A percentile compares a stretch with the other conserved stretches of the same genome.
phyloP scores from a whole-genome alignment of 2,113 vertebrate species.

The Acanthochromis polyacanthus region DNA sequence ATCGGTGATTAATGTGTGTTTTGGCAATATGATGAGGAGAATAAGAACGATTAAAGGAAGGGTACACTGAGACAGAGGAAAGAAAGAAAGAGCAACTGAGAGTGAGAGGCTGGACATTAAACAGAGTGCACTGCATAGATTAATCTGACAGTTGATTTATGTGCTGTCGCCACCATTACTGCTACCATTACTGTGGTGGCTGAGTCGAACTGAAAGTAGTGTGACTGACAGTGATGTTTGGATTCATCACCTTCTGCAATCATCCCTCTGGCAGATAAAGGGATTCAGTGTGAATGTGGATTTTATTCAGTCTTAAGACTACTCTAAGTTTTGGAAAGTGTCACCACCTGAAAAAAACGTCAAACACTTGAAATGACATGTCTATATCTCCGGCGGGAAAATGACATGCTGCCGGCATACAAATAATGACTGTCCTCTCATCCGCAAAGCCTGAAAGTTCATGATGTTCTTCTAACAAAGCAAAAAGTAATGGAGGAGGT shows the following conservation, averaged over 20 bases:
- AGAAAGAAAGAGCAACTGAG: neutral
- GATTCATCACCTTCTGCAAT: conserved; percentile 40
- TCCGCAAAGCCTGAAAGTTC: neutral
- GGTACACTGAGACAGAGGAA: neutral
- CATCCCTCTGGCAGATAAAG: neutral
- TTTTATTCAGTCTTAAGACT: conserved; percentile 3
- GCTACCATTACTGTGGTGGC: conserved; percentile 3
- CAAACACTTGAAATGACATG: conserved; percentile 1
- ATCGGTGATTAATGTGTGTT: conserved; percentile 71
- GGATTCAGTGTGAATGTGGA: neutral
- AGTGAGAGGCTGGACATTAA: conserved; percentile 37
- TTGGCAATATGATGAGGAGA: conserved; percentile 21
- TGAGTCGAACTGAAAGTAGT: conserved; percentile 10
- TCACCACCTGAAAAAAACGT: neutral
- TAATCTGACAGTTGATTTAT: conserved; percentile 58
- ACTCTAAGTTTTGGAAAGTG: neutral
- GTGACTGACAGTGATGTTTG: conserved; percentile 48
- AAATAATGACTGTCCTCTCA: conserved; percentile 17
- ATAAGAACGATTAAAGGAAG: neutral
- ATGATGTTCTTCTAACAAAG: neutral
- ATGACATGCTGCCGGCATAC: conserved; percentile 14
- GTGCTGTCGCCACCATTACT: neutral
- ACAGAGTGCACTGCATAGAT: conserved; percentile 29
- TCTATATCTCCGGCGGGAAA: neutral
- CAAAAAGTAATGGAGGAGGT: neutral